Evolutionary conservation across 2,797 vertebrate species (phyloP), one percentile per base, ranked within the genome.

Genomic region (Typhlichthys subterraneus): DNA sequence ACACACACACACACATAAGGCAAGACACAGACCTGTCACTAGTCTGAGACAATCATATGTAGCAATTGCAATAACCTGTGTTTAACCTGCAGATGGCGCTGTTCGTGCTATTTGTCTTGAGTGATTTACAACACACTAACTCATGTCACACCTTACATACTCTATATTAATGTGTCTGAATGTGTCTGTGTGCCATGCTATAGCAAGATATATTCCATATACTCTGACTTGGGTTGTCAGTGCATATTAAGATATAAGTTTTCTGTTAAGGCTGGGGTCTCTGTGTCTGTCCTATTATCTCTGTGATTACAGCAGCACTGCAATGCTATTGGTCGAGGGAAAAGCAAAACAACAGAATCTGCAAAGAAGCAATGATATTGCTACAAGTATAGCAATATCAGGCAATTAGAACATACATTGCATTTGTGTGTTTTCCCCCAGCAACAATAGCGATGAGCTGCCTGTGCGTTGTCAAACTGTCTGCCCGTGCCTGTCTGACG

Each of bases 401-500:
- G 11, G 8, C 15, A 8, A 52, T 19, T 52, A 1, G 12, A 63
- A 64, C 52, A 38, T 50, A 6, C 12, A 12, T 45, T 52, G 23
- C 42, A 62, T 29, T 45, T 54, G 70, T 81, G 79, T 84, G 85
- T 81, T 84, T 6, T 8, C 33, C 77, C 83, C 83, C 63, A 76
- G 67, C 79, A 75, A 65, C 80, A 75, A 65, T 61, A n/a, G n/a
- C 78, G 73, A 67, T 56, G 68, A 71, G 60, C 57, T 80, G 77
- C 62, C 61, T 80, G 79, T 74, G n/a, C 85, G 45, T 69, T 87
- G 87, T 90, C 88, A 86, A 90, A 88, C 84, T 90, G 89, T 91
- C 88, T 73, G 56, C 86, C 85, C 77, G 84, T 88, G 66, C 85
- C 88, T 86, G 85, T 88, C 82, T 82, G 73, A 65, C n/a, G 42